phyloP scores from a whole-genome alignment of 2,113 vertebrate genomes.

The Sisor rabdophorus region DNA sequence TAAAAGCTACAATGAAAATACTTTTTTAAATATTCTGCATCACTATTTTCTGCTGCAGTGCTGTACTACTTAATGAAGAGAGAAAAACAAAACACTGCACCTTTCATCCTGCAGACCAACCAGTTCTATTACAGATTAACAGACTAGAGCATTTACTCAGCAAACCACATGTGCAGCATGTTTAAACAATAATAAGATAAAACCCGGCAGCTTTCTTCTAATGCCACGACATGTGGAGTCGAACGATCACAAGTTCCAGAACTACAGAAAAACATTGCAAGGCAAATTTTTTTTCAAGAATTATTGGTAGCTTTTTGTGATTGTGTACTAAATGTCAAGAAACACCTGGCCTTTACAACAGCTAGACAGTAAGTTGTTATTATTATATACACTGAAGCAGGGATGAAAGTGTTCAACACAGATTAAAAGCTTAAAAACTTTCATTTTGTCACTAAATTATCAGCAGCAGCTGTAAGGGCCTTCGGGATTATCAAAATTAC shows the following conservation, averaged over 20 bases:
- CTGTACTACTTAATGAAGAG: background rate
- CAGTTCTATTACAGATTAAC: background rate
- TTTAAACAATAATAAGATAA: background rate
- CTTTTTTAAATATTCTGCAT: background rate
- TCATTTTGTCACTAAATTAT: too few relatives aligned
- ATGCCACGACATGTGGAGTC: too few relatives aligned
- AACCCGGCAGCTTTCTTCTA: background rate
- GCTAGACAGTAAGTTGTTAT: background rate
- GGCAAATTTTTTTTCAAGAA: too few relatives aligned
- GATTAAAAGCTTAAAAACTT: background rate
- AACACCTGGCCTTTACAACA: background rate
- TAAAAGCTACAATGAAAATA: background rate
- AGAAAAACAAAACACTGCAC: background rate
- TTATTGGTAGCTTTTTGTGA: too few relatives aligned
- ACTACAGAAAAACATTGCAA: too few relatives aligned
- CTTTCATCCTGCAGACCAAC: background rate
- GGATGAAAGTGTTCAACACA: background rate
- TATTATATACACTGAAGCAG: background rate
- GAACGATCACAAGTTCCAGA: too few relatives aligned
- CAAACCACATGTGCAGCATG: background rate
- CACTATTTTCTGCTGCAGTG: background rate
- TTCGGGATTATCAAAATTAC: too few relatives aligned
- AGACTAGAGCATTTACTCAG: background rate
- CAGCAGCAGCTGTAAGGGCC: too few relatives aligned
- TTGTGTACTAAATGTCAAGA: too few relatives aligned